Percentiles rank a stretch among this genome's conserved stretches.
These are phyloP conservation scores for Philaenus spumarius DNA, from an alignment of 1,140 invertebrate species.

Conservation along the genomic window DNA sequence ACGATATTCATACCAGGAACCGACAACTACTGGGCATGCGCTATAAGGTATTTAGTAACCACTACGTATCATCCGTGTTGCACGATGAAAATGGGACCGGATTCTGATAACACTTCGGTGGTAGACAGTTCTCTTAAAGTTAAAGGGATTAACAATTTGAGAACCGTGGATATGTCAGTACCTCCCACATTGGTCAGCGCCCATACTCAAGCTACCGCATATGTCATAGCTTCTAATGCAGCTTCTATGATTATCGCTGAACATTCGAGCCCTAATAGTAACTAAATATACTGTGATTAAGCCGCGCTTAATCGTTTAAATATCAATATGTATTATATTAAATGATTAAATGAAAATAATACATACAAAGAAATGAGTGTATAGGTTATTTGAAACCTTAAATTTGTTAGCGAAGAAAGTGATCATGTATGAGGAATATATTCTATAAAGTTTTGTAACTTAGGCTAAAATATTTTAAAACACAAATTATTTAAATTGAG, in stretches of 20 bases:
- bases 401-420: too few relatives aligned
- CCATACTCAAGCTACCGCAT: conserved; percentile 43
- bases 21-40: conserved; percentile 32
- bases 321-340: too few relatives aligned
- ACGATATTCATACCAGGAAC: too few relatives aligned
- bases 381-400: too few relatives aligned
- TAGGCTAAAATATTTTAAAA: too few relatives aligned
- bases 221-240: conserved; percentile 41
- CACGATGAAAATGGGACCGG: conserved; percentile 40
- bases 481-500: too few relatives aligned
- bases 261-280: neutral
- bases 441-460: too few relatives aligned
- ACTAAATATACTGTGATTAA: too few relatives aligned
- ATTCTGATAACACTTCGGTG: conserved; percentile 40
- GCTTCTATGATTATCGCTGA: conserved; percentile 64
- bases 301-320: too few relatives aligned
- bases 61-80: conserved; percentile 38
- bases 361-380: too few relatives aligned
- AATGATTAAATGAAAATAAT: too few relatives aligned
- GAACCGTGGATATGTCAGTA: conserved; percentile 64
- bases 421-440: too few relatives aligned
- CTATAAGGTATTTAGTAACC: conserved; percentile 28
- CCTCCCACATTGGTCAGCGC: conserved; percentile 61
- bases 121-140: conserved; percentile 53
- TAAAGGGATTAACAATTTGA: conserved; percentile 48